A percentile compares a stretch with the other conserved stretches of the same genome.
phyloP scores from a whole-genome alignment of 2,797 vertebrate genomes.

The Bradypodion ventrale region DNA sequence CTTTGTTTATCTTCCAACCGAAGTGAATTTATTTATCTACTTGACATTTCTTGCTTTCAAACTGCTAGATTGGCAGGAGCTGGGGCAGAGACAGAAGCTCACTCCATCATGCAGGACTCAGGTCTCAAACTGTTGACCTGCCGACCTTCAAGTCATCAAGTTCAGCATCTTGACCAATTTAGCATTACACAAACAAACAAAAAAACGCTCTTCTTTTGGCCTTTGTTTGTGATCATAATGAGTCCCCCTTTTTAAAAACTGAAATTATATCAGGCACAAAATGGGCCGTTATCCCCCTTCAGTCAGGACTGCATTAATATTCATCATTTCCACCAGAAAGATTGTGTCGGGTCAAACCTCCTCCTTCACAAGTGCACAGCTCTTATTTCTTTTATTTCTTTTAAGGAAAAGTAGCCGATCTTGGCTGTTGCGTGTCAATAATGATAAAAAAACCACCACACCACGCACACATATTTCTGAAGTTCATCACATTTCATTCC shows the following conservation, averaged over 20 bases:
- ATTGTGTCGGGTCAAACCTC: constrained; percentile 59
- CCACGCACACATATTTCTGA: constrained; percentile 36
- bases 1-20: too few relatives aligned
- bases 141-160: too few relatives aligned
- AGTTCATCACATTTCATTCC: constrained; percentile 69
- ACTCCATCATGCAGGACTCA: too few relatives aligned
- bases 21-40: too few relatives aligned
- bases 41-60: too few relatives aligned
- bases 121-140: too few relatives aligned
- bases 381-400: too few relatives aligned
- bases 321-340: constrained; percentile 49
- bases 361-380: constrained; percentile 49
- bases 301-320: constrained; percentile 63
- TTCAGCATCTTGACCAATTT: too few relatives aligned
- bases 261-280: constrained; percentile 36
- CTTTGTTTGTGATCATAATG: constrained; percentile 59
- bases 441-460: constrained; percentile 39
- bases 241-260: constrained; percentile 14
- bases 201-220: too few relatives aligned
- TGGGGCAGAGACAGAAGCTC: too few relatives aligned
- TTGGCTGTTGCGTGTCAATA: constrained; percentile 52
- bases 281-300: constrained; percentile 28
- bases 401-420: not conserved
- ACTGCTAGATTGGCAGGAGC: too few relatives aligned
- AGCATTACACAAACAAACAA: rapidly evolving